Percentiles rank a stretch among this genome's conserved stretches.
These are phyloP conservation scores for Xyrauchen texanus DNA, from an alignment of 2,113 vertebrate species.

Conservation along the genomic window DNA sequence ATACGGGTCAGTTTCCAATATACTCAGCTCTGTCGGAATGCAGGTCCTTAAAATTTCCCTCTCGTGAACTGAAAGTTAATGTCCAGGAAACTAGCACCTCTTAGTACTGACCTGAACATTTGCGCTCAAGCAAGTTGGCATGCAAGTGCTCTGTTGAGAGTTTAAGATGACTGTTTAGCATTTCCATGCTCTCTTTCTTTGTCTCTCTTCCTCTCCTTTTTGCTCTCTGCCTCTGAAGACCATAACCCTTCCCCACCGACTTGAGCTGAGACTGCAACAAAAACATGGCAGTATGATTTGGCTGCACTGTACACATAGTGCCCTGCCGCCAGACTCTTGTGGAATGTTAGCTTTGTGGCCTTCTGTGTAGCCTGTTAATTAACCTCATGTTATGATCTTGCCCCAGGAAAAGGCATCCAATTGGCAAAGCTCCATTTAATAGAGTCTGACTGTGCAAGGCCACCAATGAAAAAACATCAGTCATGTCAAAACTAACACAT, in stretches of 20 bases:
- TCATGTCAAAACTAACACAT: slow-evolving; percentile 1
- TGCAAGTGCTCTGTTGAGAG: slow-evolving; percentile 53
- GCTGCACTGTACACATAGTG: slow-evolving; percentile 33
- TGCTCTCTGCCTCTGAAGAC: neutral
- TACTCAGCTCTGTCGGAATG: slow-evolving; percentile 1
- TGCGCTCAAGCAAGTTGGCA: slow-evolving; percentile 43
- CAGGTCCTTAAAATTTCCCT: neutral
- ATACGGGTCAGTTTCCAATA: slow-evolving; percentile 18
- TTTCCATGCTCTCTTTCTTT: too few relatives aligned
- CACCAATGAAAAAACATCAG: slow-evolving; percentile 40
- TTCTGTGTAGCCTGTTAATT: slow-evolving; percentile 35
- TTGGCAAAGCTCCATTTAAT: slow-evolving; percentile 41
- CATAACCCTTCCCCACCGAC: slow-evolving; percentile 35
- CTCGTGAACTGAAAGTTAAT: slow-evolving; percentile 37
- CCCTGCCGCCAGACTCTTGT: slow-evolving; percentile 38
- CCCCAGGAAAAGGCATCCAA: slow-evolving; percentile 29
- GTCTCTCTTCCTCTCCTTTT: too few relatives aligned
- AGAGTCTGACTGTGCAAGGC: slow-evolving; percentile 26
- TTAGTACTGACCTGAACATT: slow-evolving; percentile 33
- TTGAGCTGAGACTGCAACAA: neutral
- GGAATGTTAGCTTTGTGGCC: slow-evolving; percentile 57
- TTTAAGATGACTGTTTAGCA: slow-evolving; percentile 1
- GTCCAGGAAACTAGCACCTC: slow-evolving; percentile 35
- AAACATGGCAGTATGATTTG: slow-evolving; percentile 50
- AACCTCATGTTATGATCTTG: slow-evolving; percentile 27